Evolutionary conservation across 1,140 invertebrate genomes (phyloP).

Genomic region (Marisa cornuarietis): DNA sequence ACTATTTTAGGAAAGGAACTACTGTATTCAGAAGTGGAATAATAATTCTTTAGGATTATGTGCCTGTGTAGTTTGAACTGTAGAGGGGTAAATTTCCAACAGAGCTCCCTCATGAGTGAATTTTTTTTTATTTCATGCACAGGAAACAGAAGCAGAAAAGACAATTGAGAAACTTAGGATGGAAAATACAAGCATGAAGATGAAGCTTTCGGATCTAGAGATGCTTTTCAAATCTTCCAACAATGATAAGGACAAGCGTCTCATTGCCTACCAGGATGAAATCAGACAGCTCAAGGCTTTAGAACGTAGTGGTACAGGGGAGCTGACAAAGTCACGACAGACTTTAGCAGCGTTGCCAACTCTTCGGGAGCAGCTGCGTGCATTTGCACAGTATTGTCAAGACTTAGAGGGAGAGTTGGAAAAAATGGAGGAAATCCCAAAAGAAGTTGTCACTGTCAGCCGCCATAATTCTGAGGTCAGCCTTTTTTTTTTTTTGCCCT

Average conservation of each 20-base stretch:
- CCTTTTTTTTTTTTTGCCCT: no score
- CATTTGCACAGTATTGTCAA: constrained; percentile 37
- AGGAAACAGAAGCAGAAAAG: not conserved
- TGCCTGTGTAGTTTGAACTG: not conserved
- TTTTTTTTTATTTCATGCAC: constrained; percentile 6
- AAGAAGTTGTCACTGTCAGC: not conserved
- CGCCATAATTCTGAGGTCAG: not conserved
- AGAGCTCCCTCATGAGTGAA: not conserved
- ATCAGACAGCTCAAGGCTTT: constrained; percentile 25
- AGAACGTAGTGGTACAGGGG: constrained; percentile 23
- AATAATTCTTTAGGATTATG: not conserved
- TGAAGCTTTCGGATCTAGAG: constrained; percentile 30
- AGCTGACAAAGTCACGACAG: constrained; percentile 31
- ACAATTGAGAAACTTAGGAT: constrained; percentile 18
- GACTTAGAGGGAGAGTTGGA: constrained; percentile 27
- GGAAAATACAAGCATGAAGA: constrained; percentile 25
- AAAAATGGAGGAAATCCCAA: constrained; percentile 9
- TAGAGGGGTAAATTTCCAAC: no score
- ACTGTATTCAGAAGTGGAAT: not conserved
- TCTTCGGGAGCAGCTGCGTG: constrained; percentile 35
- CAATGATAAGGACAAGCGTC: constrained; percentile 37
- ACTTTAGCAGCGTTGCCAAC: constrained; percentile 15
- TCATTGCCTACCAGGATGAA: constrained; percentile 18
- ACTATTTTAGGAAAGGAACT: not conserved
- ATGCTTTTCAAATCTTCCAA: constrained; percentile 29